A percentile compares a stretch with the other conserved stretches of the same genome.
phyloP scores from a whole-genome alignment of 2,113 vertebrate genomes.

The Calidris pugnax region DNA sequence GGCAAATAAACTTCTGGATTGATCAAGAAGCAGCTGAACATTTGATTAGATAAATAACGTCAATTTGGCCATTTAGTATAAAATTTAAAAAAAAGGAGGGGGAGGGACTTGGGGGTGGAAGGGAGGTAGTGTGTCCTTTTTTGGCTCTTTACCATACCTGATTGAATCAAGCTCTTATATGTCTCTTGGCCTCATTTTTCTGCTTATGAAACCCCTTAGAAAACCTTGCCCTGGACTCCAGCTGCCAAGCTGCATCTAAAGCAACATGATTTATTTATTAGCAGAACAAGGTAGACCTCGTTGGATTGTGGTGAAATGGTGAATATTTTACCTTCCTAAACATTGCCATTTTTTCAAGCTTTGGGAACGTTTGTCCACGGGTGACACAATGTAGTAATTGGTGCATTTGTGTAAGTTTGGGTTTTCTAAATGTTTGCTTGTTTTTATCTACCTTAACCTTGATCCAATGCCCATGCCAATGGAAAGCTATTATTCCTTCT shows the following conservation, averaged over 20 bases:
- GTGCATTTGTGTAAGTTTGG: not conserved
- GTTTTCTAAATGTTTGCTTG: not conserved
- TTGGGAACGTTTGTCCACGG: not conserved
- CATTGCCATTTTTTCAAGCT: not conserved
- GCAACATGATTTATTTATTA: not conserved
- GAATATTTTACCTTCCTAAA: not conserved
- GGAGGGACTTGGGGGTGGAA: not conserved
- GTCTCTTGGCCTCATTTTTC: not conserved
- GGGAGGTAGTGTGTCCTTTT: accelerated
- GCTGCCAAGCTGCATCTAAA: not conserved
- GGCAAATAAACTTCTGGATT: not conserved
- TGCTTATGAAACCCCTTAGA: not conserved
- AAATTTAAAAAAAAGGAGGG: accelerated
- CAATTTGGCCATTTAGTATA: not conserved
- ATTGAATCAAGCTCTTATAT: not conserved
- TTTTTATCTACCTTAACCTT: not conserved
- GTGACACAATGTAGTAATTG: not conserved
- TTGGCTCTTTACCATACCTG: not conserved
- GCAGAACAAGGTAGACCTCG: not conserved
- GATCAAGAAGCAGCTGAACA: not conserved
- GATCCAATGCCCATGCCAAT: not conserved
- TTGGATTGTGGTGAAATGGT: not conserved
- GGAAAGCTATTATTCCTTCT: not conserved
- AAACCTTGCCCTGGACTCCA: not conserved
- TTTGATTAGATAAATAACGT: not conserved